These are phyloP conservation scores for Echinometra lucunter DNA, from an alignment of 53 echinoderm and acorn worm genomes.

Conservation along the genomic window DNA sequence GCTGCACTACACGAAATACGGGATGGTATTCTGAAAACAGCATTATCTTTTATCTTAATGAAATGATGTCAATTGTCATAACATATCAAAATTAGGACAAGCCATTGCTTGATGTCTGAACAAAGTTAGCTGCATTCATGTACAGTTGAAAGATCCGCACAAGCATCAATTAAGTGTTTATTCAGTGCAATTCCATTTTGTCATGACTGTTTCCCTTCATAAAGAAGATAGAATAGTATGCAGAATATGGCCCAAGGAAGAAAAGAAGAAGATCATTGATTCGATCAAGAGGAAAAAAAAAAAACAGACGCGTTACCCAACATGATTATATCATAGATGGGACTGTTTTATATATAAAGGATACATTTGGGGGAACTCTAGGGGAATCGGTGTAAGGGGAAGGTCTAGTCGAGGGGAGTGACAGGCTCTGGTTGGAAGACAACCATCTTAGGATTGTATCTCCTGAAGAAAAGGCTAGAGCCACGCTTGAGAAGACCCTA, in stretches of 20 bases:
- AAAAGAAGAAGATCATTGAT: not conserved
- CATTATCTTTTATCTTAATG: no score
- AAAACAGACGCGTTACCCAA: not conserved
- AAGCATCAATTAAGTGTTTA: no score
- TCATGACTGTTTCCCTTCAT: no score
- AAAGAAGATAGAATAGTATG: no score
- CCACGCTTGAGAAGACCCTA: slow-evolving; percentile 93
- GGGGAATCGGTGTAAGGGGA: not conserved
- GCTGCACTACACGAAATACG: not conserved
- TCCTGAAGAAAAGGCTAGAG: slow-evolving; percentile 92
- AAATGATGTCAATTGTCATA: no score
- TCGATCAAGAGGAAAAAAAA: not conserved
- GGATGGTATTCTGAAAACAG: no score
- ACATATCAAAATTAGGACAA: no score
- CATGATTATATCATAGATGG: not conserved
- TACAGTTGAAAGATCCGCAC: no score
- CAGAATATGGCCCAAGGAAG: no score
- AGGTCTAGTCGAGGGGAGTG: slow-evolving; percentile 81
- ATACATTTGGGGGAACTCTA: not conserved
- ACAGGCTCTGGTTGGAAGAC: slow-evolving; percentile 73
- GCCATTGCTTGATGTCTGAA: no score
- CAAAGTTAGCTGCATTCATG: no score
- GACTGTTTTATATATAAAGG: not conserved
- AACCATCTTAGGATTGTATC: slow-evolving; percentile 76
- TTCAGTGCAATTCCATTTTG: no score